Evolutionary conservation across 2,797 vertebrate species (phyloP).

Genomic region (Cossypha niveicapilla): DNA sequence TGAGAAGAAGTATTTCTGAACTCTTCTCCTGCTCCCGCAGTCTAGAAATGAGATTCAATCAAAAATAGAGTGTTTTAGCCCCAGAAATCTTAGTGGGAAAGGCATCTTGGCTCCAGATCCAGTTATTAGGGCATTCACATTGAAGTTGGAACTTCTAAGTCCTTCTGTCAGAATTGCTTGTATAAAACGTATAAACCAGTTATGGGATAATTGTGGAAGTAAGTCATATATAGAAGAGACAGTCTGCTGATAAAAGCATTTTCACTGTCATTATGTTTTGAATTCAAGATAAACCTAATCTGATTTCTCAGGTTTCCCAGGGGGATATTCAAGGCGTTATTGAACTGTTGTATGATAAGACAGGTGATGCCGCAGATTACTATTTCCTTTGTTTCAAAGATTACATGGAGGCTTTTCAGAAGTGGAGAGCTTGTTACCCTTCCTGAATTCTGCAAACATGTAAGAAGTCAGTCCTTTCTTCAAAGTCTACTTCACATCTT

Average conservation of each 20-base stretch:
- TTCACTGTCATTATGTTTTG: not conserved
- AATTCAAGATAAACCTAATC: not conserved
- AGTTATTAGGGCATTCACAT: not conserved
- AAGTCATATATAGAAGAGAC: not conserved
- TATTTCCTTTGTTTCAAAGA: not conserved
- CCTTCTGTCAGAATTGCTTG: not conserved
- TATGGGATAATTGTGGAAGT: not conserved
- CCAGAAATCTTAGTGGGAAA: not conserved
- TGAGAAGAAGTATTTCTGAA: rapidly evolving
- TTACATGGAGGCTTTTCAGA: not conserved
- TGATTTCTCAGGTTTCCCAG: not conserved
- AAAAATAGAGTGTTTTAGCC: not conserved
- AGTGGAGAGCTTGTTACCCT: not conserved
- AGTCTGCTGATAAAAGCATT: not conserved
- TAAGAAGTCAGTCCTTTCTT: not conserved
- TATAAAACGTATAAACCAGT: not conserved
- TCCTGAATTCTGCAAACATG: not conserved
- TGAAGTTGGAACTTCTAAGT: not conserved
- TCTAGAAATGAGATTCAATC: not conserved
- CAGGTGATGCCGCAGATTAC: not conserved
- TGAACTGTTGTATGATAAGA: not conserved
- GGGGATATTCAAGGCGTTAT: not conserved
- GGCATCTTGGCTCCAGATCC: not conserved
- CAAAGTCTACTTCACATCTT: not conserved
- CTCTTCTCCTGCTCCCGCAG: not conserved